These are phyloP conservation scores for Zosterops hypoxanthus DNA, from an alignment of 2,113 vertebrate species.

Conservation along the genomic window DNA sequence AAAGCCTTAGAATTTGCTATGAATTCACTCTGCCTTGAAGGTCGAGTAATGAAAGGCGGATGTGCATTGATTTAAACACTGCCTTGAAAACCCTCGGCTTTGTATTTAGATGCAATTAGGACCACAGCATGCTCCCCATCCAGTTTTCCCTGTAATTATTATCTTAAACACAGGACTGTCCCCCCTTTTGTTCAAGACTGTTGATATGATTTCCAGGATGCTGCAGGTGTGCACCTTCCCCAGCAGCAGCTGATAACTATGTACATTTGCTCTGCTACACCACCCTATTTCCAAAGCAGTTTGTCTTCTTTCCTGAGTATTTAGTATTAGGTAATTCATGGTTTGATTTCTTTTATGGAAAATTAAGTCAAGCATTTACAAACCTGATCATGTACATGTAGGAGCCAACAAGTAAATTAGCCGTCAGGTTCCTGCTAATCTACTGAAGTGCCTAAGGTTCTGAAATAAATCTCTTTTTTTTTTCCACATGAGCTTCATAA, in stretches of 20 bases:
- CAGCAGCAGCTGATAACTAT: not conserved
- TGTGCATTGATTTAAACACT: slow-evolving; percentile 38
- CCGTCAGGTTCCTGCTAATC: not conserved
- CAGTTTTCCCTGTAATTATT: slow-evolving; percentile 59
- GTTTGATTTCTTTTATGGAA: not conserved
- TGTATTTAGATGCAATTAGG: slow-evolving; percentile 65
- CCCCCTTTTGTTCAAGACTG: slow-evolving; percentile 19
- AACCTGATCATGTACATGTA: not conserved
- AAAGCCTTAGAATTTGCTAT: slow-evolving; percentile 54
- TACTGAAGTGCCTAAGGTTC: not conserved
- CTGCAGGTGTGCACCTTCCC: slow-evolving; percentile 23
- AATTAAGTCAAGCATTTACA: not conserved
- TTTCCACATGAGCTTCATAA: not conserved
- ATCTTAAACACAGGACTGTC: slow-evolving; percentile 24
- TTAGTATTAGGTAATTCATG: not conserved
- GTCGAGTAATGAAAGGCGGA: slow-evolving; percentile 52
- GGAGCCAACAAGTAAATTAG: not conserved
- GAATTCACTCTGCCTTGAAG: slow-evolving; percentile 30
- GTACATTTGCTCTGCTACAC: not conserved
- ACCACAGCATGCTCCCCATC: slow-evolving; percentile 2
- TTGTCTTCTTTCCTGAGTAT: not conserved
- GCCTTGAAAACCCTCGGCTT: not conserved
- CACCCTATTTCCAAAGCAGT: not conserved
- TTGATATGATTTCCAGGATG: slow-evolving; percentile 32
- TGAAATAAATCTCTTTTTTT: not conserved